Conservation (phyloP, 2,888 invertebrate species). For the Isotomurus palustris region DNA sequence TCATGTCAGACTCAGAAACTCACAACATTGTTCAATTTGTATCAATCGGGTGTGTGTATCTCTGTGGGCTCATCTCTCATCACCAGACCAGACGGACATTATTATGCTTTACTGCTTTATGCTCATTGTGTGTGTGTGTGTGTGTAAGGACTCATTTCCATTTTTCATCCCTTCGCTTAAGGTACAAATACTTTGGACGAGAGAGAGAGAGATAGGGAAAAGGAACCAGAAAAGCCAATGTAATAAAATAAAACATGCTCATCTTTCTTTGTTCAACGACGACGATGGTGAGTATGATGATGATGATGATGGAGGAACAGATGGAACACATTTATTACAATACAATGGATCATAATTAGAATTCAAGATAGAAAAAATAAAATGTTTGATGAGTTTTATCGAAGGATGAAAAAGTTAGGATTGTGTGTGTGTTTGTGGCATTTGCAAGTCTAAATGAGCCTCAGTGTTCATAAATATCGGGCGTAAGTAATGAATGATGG, state of each 20-base stretch:
- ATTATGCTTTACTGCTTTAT: not conserved
- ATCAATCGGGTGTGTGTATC: not conserved
- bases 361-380: constrained; percentile 11
- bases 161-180: no score
- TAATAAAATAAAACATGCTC: constrained; percentile 5
- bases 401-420: constrained; percentile 2
- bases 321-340: constrained; percentile 18
- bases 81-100: not conserved
- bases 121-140: no score
- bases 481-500: not conserved
- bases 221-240: no score
- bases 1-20: constrained; percentile 35
- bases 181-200: no score
- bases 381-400: constrained; percentile 4
- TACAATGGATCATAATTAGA: constrained; percentile 12
- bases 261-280: constrained; percentile 17
- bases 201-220: no score
- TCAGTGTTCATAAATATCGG: not conserved
- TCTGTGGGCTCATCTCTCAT: not conserved
- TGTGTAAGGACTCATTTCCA: no score
- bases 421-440: constrained; percentile 5
- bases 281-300: not conserved
- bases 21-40: not conserved
- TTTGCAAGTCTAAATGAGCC: no score
- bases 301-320: constrained; percentile 14